Evolutionary conservation across 2,113 vertebrate species (phyloP).

Genomic region (Phycodurus eques): DNA sequence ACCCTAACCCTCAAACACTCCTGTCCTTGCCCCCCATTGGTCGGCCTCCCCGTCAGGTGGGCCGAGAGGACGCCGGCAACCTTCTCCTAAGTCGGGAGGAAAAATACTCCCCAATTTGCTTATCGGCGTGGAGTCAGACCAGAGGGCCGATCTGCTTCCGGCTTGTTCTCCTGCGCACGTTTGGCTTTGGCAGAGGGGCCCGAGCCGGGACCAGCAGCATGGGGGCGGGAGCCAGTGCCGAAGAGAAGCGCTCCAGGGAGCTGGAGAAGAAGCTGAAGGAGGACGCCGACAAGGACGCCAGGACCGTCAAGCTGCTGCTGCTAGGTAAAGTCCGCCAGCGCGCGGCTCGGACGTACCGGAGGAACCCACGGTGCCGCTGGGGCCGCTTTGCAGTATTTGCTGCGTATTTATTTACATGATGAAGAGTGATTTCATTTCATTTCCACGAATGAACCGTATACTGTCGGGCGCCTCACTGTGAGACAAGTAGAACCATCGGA

Average conservation of each 20-base stretch:
- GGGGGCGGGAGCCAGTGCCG: constrained; percentile 92
- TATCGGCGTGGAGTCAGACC: constrained; percentile 37
- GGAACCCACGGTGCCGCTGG: neutral
- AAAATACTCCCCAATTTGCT: constrained; percentile 52
- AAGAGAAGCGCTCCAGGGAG: constrained; percentile 94
- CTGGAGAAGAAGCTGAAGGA: constrained; percentile 97
- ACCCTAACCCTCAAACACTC: constrained; percentile 51
- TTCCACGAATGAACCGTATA: too few species aligned
- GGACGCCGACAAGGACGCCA: constrained; percentile 92
- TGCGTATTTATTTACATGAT: neutral
- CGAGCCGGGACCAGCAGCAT: constrained; percentile 68
- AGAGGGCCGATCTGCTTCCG: neutral
- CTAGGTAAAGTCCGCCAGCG: constrained; percentile 78
- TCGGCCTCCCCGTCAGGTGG: constrained; percentile 54
- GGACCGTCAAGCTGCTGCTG: constrained; percentile 95
- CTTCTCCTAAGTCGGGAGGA: constrained; percentile 68
- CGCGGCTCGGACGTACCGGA: neutral
- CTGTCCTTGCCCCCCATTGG: constrained; percentile 86
- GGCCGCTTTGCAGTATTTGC: neutral
- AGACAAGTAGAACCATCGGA: too few species aligned
- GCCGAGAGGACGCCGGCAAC: constrained; percentile 65
- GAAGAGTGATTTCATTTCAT: too few species aligned
- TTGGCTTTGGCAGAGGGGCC: constrained; percentile 51
- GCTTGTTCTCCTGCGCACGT: constrained; percentile 11
- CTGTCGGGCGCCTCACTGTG: too few species aligned